Base-by-base conservation (phyloP, 2,888 invertebrate genomes). In the Plutella xylostella region DNA sequence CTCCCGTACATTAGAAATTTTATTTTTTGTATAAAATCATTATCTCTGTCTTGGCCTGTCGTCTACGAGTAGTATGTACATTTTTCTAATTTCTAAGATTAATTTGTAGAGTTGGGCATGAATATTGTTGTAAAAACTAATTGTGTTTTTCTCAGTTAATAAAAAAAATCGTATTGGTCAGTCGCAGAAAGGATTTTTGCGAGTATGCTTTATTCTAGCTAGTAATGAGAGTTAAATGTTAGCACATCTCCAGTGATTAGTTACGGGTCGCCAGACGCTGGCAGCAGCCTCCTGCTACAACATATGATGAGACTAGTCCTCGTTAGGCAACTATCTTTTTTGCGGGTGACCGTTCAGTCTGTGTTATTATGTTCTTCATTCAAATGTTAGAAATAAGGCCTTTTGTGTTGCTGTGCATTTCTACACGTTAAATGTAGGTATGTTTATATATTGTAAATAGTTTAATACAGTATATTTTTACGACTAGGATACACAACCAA, bases 371-470 rank as follows among this genome's bases (percentile, higher is more conserved):
- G 74, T 78, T 82, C 62, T 72, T 76, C 72, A 68, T 72, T 76
- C 72, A 68, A 64, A 64, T 62, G 69, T 68, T 77, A 72, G 67
- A 61, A 19, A 7, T 80, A 77, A 76, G 78, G 72, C 68, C 67
- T 75, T 67, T 76, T 80, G 76, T 77, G 78, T 83, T 82, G 82
- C 80, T 80, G 77, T 79, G 82, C 83, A 82, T 82, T 82, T 80
- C 72, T 72, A 75, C 65, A 79, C 75, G 86, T 86, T 86, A 86
- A 86, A 86, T 85, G 85, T 85, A 85, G 85, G 85, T 83, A 82
- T 82, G 77, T 85, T 78, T 72, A 78, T 73, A 51, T 55, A 76
- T 71, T 83, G 83, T 83, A 83, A 72, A 83, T 83, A 83, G 76
- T 71, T 79, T 76, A 77, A 71, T 78, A 79, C 75, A 74, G 63